phyloP scores from a whole-genome alignment of 2,113 vertebrate genomes.

The Trachemys scripta region DNA sequence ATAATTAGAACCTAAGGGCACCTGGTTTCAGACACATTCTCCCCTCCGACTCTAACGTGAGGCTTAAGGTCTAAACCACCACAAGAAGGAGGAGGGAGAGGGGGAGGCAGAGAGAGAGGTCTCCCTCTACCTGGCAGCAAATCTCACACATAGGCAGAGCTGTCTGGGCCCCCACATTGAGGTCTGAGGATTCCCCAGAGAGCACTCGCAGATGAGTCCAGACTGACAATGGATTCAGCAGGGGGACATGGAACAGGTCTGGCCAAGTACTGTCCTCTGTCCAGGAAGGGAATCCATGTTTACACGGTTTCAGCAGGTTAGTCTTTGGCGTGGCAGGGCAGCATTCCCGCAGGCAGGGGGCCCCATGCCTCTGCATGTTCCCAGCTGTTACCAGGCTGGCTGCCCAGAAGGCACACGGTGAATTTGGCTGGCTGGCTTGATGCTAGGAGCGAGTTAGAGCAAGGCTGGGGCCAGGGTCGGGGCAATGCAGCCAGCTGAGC shows the following conservation, averaged over 20 bases:
- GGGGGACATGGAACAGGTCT: neutral
- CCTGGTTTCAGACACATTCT: neutral
- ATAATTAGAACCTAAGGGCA: neutral
- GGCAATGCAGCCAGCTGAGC: rapidly evolving
- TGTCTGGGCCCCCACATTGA: neutral
- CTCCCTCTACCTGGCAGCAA: neutral
- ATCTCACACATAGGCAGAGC: neutral
- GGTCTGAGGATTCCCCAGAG: neutral
- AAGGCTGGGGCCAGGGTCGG: rapidly evolving
- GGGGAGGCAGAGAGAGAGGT: neutral
- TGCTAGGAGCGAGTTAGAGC: rapidly evolving
- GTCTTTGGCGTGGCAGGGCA: neutral
- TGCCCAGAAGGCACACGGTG: neutral
- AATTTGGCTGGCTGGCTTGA: neutral
- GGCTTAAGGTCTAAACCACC: neutral
- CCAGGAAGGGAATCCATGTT: neutral
- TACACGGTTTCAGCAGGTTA: neutral
- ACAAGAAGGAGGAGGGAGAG: no score
- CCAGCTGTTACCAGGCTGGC: neutral
- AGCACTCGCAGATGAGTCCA: neutral
- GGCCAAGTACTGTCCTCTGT: neutral
- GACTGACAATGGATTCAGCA: neutral
- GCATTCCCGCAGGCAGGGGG: neutral
- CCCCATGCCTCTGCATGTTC: neutral
- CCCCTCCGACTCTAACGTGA: neutral